Conservation (phyloP, 2,113 vertebrate species). For the Tupaia tana region DNA sequence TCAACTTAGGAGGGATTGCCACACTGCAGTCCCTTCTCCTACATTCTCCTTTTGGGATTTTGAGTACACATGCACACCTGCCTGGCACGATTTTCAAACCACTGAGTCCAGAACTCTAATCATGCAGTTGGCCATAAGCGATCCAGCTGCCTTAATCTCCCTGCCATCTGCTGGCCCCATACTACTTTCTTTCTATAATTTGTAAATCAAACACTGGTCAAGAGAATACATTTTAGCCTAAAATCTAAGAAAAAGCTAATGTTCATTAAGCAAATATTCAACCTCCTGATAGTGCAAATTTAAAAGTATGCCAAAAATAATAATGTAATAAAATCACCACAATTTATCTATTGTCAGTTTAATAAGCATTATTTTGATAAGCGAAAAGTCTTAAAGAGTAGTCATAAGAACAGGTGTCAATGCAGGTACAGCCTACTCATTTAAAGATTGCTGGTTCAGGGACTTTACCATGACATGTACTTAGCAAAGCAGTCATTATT, state of each 20-base stretch:
- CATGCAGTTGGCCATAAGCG: too few species aligned
- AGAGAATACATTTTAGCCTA: neutral
- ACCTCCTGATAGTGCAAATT: neutral
- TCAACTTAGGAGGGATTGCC: too few species aligned
- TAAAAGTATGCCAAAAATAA: slow-evolving; percentile 15
- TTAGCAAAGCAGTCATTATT: slow-evolving; percentile 75
- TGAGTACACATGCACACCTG: too few species aligned
- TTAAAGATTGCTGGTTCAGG: slow-evolving; percentile 48
- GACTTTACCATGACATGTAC: slow-evolving; percentile 22
- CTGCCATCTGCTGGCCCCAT: too few species aligned
- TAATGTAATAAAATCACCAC: neutral
- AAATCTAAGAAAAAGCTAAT: slow-evolving; percentile 24
- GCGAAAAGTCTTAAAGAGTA: neutral
- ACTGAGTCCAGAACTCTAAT: too few species aligned
- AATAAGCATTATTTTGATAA: slow-evolving; percentile 18
- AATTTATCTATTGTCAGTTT: neutral
- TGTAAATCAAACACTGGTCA: slow-evolving; percentile 5
- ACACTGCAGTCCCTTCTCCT: too few species aligned
- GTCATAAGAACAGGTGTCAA: neutral
- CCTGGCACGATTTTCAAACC: too few species aligned
- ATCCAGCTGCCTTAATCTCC: too few species aligned
- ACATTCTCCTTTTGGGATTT: too few species aligned
- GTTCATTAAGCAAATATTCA: neutral
- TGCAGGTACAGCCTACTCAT: neutral
- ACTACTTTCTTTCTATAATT: neutral